A percentile compares a stretch with the other conserved stretches of the same genome.
Evolutionary conservation across 2,113 vertebrate species (phyloP).

Genomic region (Gymnobelideus leadbeateri): DNA sequence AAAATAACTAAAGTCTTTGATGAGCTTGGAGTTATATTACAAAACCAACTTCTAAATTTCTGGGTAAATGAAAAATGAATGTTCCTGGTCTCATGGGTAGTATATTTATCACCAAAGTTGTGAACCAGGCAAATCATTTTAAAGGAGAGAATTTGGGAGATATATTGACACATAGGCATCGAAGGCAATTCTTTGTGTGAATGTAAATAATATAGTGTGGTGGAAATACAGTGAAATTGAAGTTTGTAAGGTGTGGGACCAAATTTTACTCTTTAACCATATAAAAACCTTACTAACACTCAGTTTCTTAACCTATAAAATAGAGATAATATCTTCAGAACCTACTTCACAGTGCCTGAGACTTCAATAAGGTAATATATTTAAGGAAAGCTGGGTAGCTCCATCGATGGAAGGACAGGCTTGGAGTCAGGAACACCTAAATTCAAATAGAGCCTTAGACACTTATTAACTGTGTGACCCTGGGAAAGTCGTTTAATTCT

Average conservation of each 20-base stretch:
- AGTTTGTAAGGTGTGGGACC: background rate
- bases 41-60: background rate
- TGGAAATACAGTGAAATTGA: background rate
- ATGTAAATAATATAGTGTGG: background rate
- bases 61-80: background rate
- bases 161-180: background rate
- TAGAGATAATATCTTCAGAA: background rate
- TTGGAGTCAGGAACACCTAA: background rate
- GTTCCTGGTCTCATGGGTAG: background rate
- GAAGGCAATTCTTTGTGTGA: background rate
- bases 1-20: conserved; percentile 7
- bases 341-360: background rate
- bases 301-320: background rate
- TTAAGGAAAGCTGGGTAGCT: background rate
- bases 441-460: background rate
- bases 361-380: background rate
- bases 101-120: background rate
- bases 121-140: background rate
- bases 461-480: background rate
- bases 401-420: background rate
- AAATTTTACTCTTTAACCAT: background rate
- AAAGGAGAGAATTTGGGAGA: background rate
- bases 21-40: background rate
- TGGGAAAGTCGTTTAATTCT: background rate
- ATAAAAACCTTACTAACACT: background rate